These are phyloP conservation scores for Emydoidea blandingii DNA, from an alignment of 2,797 vertebrate genomes.

Conservation along the genomic window DNA sequence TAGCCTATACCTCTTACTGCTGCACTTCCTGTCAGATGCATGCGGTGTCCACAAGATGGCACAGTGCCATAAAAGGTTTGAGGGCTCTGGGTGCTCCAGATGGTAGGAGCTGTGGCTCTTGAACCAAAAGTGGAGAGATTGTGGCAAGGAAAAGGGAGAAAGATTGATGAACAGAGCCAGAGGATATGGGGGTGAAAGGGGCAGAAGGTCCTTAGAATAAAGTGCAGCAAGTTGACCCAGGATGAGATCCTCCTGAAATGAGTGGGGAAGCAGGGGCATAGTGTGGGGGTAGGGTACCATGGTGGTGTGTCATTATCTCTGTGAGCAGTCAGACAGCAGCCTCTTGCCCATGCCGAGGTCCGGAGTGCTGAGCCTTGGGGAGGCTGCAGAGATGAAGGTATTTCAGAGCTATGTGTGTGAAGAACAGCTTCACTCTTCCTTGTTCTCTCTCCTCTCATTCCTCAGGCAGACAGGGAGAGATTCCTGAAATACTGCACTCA, in stretches of 20 bases:
- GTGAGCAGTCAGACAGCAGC: rapidly evolving
- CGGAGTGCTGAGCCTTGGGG: rapidly evolving
- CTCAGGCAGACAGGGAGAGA: background rate
- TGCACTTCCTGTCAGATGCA: rapidly evolving
- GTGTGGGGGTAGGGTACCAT: rapidly evolving
- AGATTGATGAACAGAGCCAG: background rate
- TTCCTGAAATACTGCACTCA: background rate
- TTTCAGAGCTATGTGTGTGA: background rate
- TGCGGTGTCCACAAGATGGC: rapidly evolving
- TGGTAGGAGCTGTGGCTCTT: rapidly evolving
- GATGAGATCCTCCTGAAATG: background rate
- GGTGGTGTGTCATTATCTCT: rapidly evolving
- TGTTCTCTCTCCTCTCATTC: background rate
- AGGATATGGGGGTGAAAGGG: background rate
- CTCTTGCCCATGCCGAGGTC: background rate
- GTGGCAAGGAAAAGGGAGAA: background rate
- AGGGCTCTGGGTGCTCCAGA: background rate
- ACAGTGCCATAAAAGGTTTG: rapidly evolving
- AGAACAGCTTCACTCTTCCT: background rate
- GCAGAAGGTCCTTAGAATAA: background rate
- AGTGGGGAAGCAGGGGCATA: background rate
- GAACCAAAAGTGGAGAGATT: rapidly evolving
- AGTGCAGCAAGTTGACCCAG: background rate
- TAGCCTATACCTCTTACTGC: rapidly evolving
- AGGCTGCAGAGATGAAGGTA: background rate